These are phyloP conservation scores for Pogonomyrmex californicus DNA, from an alignment of 1,140 invertebrate species.

Conservation along the genomic window DNA sequence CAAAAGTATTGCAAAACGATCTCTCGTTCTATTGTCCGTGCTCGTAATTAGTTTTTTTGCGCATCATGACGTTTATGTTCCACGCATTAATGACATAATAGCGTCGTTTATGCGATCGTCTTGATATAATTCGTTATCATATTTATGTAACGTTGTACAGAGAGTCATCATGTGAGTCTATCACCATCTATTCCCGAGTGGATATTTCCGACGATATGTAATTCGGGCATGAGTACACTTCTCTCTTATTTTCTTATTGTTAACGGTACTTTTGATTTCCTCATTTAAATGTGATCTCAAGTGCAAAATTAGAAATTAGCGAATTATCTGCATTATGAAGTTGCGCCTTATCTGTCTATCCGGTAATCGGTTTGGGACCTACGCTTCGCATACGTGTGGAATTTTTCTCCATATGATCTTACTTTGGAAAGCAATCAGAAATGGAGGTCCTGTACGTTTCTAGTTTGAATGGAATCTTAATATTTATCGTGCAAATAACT, in stretches of 20 bases:
- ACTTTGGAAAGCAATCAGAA: not conserved
- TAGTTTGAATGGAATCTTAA: slow-evolving; percentile 18
- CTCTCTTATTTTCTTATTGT: slow-evolving; percentile 16
- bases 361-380: not conserved
- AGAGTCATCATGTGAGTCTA: slow-evolving; percentile 1
- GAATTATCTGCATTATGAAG: not conserved
- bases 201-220: slow-evolving; percentile 16
- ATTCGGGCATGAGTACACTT: not conserved
- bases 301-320: slow-evolving; percentile 46
- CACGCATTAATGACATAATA: not conserved
- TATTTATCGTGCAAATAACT: slow-evolving; percentile 11
- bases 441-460: not conserved
- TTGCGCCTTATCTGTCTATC: not conserved
- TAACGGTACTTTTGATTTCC: slow-evolving; percentile 22
- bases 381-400: slow-evolving; percentile 4
- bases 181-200: slow-evolving; percentile 10
- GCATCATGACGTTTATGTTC: not conserved
- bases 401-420: slow-evolving; percentile 2
- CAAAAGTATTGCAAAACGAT: slow-evolving; percentile 4
- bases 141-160: slow-evolving; percentile 32
- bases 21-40: slow-evolving; percentile 2
- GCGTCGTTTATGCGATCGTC: not conserved
- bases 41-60: slow-evolving; percentile 20
- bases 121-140: slow-evolving; percentile 11
- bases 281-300: slow-evolving; percentile 33